Evolutionary conservation across 2,113 vertebrate species (phyloP).

Genomic region (Gavia stellata): DNA sequence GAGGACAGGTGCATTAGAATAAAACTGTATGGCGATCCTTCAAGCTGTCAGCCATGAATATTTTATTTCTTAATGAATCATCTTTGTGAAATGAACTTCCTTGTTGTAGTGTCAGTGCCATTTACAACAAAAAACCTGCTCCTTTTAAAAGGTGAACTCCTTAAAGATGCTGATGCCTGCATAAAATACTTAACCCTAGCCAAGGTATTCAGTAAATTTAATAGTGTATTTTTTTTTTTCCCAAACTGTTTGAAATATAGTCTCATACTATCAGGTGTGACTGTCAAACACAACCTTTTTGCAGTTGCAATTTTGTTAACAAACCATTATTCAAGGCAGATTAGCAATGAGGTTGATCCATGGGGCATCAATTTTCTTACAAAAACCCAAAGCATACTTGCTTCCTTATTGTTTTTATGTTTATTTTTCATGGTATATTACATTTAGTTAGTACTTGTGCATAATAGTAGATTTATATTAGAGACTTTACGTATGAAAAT

Average conservation of each 20-base stretch:
- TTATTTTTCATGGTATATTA: background rate
- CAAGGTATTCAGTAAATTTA: slow-evolving; percentile 22
- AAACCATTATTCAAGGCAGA: slow-evolving; percentile 21
- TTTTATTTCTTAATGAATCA: slow-evolving; percentile 93
- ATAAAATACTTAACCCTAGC: slow-evolving; percentile 72
- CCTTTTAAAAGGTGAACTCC: slow-evolving; percentile 78
- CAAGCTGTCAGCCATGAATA: slow-evolving; percentile 97
- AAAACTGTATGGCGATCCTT: slow-evolving; percentile 95
- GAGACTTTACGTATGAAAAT: background rate
- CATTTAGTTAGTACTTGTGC: background rate
- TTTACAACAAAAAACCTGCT: slow-evolving; percentile 82
- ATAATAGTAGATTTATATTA: background rate
- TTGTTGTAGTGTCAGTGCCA: slow-evolving; percentile 84
- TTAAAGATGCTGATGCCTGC: slow-evolving; percentile 74
- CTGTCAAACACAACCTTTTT: background rate
- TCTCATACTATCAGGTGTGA: background rate
- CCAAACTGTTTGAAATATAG: slow-evolving; percentile 14
- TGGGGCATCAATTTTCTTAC: background rate
- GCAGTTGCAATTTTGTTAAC: slow-evolving; percentile 16
- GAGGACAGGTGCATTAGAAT: slow-evolving; percentile 98
- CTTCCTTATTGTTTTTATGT: background rate
- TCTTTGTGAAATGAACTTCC: slow-evolving; percentile 88
- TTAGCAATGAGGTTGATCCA: slow-evolving; percentile 32
- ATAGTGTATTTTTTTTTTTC: background rate
- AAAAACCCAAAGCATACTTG: background rate